Base-by-base conservation (phyloP, 2,888 invertebrate species). In the Drosophila barbarae region DNA sequence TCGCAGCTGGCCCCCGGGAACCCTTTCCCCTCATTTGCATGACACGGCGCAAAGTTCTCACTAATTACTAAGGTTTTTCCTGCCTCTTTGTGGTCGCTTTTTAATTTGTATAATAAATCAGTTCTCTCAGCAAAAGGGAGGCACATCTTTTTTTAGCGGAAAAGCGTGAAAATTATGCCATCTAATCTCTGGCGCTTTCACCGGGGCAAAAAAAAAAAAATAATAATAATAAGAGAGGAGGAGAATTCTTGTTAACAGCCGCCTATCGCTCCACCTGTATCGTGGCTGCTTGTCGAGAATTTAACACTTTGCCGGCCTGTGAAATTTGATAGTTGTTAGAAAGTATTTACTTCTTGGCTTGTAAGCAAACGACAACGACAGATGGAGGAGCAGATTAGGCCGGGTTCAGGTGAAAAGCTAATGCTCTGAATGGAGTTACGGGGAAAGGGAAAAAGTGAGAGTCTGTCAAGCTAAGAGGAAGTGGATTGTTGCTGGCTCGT, bases 71-170 rank as follows among this genome's bases (percentile, higher is more conserved):
- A 76, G 69, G 72, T 72, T 79, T 82, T 75, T 68, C 69, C 52
- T 59, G 36, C 39, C 47, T 65, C 46, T 55, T 28, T 59, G 44
- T 53, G 36, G 41, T 56, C 34, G 63, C 36, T 65, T 82, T 84
- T 82, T 82, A 82, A 84, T 80, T 84, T 80, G 83, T 82, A 72
- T 79, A 82, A 76, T 80, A 76, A 80, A 84, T 84, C 79, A 82
- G 83, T 73, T 81, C 69, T 81, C 70, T 71, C 71, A 65, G 74
- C 10, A 5, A 28, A 41, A 42, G 50, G 30, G 36, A 36, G 35
- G 51, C 38, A 23, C 35, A 10, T 28, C 35, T 23, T 38, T 28
- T 57, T 78, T 78, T 69, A 59, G 68, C 67, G 82, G 79, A 79
- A 79, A 79, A 81, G 79, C 84, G 84, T 79, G 79, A 79, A 79